A percentile compares a stretch with the other conserved stretches of the same genome.
Conservation (phyloP, 2,888 invertebrate species). For the Junonia oenone region DNA sequence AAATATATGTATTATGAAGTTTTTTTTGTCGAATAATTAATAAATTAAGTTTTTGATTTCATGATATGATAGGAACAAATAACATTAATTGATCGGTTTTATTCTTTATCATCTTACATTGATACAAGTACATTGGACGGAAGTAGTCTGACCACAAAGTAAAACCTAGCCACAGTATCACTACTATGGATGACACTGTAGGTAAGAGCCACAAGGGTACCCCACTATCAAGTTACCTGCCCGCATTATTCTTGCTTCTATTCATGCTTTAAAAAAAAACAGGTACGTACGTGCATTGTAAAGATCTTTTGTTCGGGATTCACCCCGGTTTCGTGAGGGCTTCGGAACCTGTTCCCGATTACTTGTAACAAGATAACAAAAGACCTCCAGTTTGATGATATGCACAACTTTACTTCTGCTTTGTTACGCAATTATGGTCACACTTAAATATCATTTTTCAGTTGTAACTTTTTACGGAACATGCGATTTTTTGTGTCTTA, state of each 20-base stretch:
- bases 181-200: slow-evolving; percentile 23
- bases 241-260: slow-evolving; percentile 49
- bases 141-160: slow-evolving; percentile 26
- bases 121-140: slow-evolving; percentile 12
- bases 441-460: not conserved
- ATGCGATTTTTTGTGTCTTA: not conserved
- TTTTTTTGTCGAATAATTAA: too few species aligned
- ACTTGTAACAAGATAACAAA: slow-evolving; percentile 46
- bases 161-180: slow-evolving; percentile 21
- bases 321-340: slow-evolving; percentile 46
- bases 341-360: slow-evolving; percentile 53
- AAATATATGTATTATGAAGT: too few species aligned
- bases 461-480: too few species aligned
- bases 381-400: slow-evolving; percentile 34
- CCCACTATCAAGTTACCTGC: slow-evolving; percentile 31
- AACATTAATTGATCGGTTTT: not conserved
- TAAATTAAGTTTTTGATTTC: too few species aligned
- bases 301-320: slow-evolving; percentile 49
- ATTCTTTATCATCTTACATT: not conserved
- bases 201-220: slow-evolving; percentile 25
- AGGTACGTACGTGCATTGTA: slow-evolving; percentile 43
- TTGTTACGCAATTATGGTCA: not conserved
- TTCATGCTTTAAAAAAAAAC: slow-evolving; percentile 48
- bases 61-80: not conserved
- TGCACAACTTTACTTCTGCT: slow-evolving; percentile 8